Evolutionary conservation across 2,888 invertebrate species (phyloP).

Genomic region (Apamea monoglypha): DNA sequence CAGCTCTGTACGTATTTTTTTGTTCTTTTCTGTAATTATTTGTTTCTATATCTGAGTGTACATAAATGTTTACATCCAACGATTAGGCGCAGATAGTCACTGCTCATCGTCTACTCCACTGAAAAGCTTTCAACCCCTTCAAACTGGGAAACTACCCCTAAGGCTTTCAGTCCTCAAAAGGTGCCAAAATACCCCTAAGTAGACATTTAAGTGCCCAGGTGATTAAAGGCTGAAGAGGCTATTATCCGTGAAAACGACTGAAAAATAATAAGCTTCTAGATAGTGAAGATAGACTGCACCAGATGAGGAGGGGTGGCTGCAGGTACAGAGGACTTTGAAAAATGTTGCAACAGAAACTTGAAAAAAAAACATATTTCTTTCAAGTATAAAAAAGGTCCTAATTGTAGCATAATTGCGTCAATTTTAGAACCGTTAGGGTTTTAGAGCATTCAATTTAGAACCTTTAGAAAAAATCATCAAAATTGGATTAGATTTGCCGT

Average conservation of each 20-base stretch:
- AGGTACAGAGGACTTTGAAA: background rate
- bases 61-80: conserved; percentile 1
- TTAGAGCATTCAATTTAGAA: background rate
- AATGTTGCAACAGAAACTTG: background rate
- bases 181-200: conserved; percentile 63
- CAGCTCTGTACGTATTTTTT: background rate
- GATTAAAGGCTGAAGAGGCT: conserved; percentile 41
- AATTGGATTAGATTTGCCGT: background rate
- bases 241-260: conserved; percentile 19
- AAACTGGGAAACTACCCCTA: conserved; percentile 61
- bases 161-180: conserved; percentile 68
- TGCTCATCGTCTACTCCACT: conserved; percentile 56
- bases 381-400: background rate
- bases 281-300: background rate
- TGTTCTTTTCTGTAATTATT: background rate
- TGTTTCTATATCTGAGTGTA: background rate
- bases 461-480: background rate
- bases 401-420: too few species aligned
- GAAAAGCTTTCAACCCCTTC: conserved; percentile 72
- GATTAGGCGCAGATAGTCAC: conserved; percentile 41
- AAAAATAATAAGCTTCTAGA: conserved; percentile 12
- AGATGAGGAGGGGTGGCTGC: background rate
- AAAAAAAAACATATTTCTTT: background rate
- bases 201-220: conserved; percentile 43
- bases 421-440: background rate